Evolutionary conservation across 2,113 vertebrate genomes (phyloP), one percentile per base, ranked within the genome.

Genomic region (Labeo rohita): DNA sequence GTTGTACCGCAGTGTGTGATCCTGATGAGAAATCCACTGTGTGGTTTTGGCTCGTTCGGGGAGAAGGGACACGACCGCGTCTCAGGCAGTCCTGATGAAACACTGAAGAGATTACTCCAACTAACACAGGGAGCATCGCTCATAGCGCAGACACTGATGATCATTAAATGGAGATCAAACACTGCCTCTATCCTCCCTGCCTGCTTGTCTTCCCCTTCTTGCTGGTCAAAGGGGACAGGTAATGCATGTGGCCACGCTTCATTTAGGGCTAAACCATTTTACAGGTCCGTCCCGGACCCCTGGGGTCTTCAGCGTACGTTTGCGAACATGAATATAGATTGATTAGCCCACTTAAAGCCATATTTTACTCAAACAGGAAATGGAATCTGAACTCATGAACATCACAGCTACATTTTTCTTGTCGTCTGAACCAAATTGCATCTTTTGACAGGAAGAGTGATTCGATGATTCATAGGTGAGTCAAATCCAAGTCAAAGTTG

Each of bases 21-120:
- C 90, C 78, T 91, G 88, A 93, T 91, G 92, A 73, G 90, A 87
- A 91, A 91, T 85, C 91, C 92, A 94, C 87, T 3, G 34, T 86
- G 87, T 70, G 85, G 21, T 76, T 54, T 52, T 88, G 91, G 89
- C 89, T 43, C 21, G 81, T 76, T 84, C 88, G 73, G 84, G 65
- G 13, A 77, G 21, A 56, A 56, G 84, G 85, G 87, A 91, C 77
- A 52, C 77, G 72, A 80, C 83, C 76, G 70, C 77, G 5, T 75
- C 87, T 84, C 84, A 85, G 83, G 65, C 74, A 9, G 84, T 81
- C 87, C 78, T 88, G 84, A 79, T 80, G 78, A 72, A 84, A 56
- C 61, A 73, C 87, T 86, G 39, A 59, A 80, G 50, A 87, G 78
- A 85, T 82, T 82, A 72, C 52, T 9, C 21, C 86, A 61, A 39